Base-by-base conservation (phyloP, 2,888 invertebrate species). In the Drosophila putrida region DNA sequence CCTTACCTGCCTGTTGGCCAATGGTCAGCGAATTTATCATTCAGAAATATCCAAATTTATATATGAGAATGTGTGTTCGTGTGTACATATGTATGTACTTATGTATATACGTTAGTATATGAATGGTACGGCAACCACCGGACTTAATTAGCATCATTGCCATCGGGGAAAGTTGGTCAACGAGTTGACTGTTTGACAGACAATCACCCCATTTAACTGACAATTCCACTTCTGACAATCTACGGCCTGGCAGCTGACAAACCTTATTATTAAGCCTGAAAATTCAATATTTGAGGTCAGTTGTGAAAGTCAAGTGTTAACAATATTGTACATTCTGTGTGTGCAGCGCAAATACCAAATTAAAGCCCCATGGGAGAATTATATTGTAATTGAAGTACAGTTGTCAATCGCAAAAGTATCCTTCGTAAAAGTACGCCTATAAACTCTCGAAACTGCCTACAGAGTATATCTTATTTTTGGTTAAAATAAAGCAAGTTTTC, bases 161-260 rank as follows among this genome's bases (percentile, higher is more conserved):
- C 77, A 67, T 27, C 39, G 59, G 70, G 75, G 31, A 43, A 64
- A 60, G 57, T 69, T 67, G 83, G 66, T 53, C 69, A 73, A 13
- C 59, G 43, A 53, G 62, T 53, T 55, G 49, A 53, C 49, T 58
- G 44, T 54, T 57, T 64, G 62, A 63, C 76, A 65, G 76, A 66
- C 83, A 75, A 82, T 68, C 41, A 70, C 38, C 71, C 62, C 66
- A 57, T 53, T 61, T 71, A 63, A 67, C 62, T 75, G 82, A 78
- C 82, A 82, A 88, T 84, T 78, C 82, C 71, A 65, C 88, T 71
- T 75, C 71, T 69, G 69, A 70, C 69, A 70, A 82, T 79, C 78
- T 66, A 70, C 65, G 27, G 51, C 25, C 50, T 46, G 64, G 28
- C 71, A 66, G 68, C 65, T 64, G 66, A 51, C 51, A 67, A 66